Percentiles rank a stretch among this genome's conserved stretches.
These are phyloP conservation scores for Eilema griseolum DNA, from an alignment of 2,888 invertebrate species.

Conservation along the genomic window DNA sequence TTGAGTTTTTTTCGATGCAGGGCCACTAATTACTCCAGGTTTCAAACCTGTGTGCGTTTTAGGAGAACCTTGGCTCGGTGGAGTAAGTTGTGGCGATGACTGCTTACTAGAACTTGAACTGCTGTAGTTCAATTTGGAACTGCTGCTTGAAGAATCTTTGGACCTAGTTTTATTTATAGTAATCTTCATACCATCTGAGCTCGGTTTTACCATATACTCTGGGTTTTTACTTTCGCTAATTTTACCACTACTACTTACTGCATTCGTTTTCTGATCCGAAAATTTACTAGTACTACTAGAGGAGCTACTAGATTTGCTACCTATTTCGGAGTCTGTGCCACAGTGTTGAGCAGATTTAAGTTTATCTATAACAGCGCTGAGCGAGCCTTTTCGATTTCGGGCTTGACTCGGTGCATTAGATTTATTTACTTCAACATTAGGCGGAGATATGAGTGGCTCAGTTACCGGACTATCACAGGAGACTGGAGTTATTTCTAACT, in stretches of 20 bases:
- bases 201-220: constrained; percentile 96
- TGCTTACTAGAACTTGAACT: constrained; percentile 81
- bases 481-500: constrained; percentile 87
- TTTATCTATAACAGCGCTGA: constrained; percentile 96
- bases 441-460: constrained; percentile 81
- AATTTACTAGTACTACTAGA: constrained; percentile 78
- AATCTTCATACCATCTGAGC: constrained; percentile 95
- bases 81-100: constrained; percentile 80
- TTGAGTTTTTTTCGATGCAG: constrained; percentile 93
- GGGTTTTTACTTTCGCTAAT: constrained; percentile 88
- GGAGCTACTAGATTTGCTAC: constrained; percentile 80
- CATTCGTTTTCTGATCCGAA: constrained; percentile 81
- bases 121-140: constrained; percentile 79
- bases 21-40: constrained; percentile 95
- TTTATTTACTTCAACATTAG: constrained; percentile 87
- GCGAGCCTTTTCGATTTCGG: constrained; percentile 90
- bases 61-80: constrained; percentile 89
- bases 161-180: constrained; percentile 96
- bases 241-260: constrained; percentile 74
- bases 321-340: constrained; percentile 83
- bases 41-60: constrained; percentile 94
- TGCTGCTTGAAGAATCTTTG: constrained; percentile 88
- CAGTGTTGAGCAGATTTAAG: constrained; percentile 92
- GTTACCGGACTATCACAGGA: constrained; percentile 82
- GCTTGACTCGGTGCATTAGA: constrained; percentile 88